phyloP scores from a whole-genome alignment of 2,888 invertebrate genomes.

The Baccha elongata region DNA sequence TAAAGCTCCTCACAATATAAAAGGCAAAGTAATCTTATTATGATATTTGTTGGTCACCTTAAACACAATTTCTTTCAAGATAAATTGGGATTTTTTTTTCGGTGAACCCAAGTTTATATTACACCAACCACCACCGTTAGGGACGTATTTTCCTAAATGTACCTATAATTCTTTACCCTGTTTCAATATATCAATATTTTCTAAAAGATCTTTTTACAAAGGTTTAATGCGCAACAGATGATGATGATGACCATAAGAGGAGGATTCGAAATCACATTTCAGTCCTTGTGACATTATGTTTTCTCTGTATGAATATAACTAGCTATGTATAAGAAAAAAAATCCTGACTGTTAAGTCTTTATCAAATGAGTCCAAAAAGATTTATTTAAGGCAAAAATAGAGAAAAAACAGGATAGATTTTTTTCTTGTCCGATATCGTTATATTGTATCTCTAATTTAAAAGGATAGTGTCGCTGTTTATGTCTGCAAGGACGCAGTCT shows the following conservation, averaged over 20 bases:
- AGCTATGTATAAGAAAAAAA: no score
- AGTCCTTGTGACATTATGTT: conserved; percentile 7
- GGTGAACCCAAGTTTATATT: conserved; percentile 20
- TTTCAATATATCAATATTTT: conserved; percentile 48
- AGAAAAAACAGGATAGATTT: conserved; percentile 14
- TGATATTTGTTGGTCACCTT: conserved; percentile 30
- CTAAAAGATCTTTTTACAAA: conserved; percentile 15
- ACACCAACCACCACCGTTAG: conserved; percentile 1
- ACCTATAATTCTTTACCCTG: conserved; percentile 7
- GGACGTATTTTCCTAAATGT: conserved; percentile 18
- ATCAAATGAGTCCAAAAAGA: conserved; percentile 15
- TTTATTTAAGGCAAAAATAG: not conserved
- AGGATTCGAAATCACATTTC: conserved; percentile 28
- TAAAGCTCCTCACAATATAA: conserved; percentile 18
- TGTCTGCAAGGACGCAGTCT: conserved; percentile 23
- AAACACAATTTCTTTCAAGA: conserved; percentile 26
- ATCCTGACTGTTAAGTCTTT: conserved; percentile 31
- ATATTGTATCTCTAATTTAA: conserved; percentile 25
- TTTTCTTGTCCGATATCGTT: conserved; percentile 9
- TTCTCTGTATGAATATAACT: conserved; percentile 20
- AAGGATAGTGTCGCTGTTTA: conserved; percentile 3
- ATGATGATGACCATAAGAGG: conserved; percentile 2
- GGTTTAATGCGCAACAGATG: conserved; percentile 38
- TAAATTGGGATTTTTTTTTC: conserved; percentile 11
- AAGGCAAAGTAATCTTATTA: conserved; percentile 41